Percentiles rank a stretch among this genome's conserved stretches.
Evolutionary conservation across 2,888 invertebrate species (phyloP).

Genomic region (Phrixothrix hirtus): DNA sequence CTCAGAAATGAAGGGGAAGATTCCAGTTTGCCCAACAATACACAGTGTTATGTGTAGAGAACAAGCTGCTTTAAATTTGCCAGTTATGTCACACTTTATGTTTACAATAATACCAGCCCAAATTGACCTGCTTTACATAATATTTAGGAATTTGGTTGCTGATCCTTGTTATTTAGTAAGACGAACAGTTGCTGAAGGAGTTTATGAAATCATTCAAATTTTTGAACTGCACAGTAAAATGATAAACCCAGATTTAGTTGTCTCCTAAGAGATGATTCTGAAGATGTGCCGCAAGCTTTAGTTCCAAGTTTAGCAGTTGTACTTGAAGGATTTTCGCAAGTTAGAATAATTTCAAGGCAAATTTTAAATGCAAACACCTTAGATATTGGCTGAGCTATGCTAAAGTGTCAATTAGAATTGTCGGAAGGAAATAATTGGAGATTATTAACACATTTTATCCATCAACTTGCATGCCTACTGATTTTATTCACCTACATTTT

Average conservation of each 20-base stretch:
- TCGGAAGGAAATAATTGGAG: constrained; percentile 70
- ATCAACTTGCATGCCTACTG: constrained; percentile 66
- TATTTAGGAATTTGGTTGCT: constrained; percentile 61
- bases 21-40: constrained; percentile 42
- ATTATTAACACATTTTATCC: constrained; percentile 63
- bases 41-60: constrained; percentile 60
- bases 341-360: constrained; percentile 51
- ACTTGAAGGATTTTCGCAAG: constrained; percentile 51
- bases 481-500: constrained; percentile 68
- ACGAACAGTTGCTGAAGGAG: constrained; percentile 63
- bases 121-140: constrained; percentile 58
- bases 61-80: constrained; percentile 67
- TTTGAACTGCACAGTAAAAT: constrained; percentile 52
- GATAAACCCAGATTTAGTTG: constrained; percentile 62
- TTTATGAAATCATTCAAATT: constrained; percentile 61
- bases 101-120: constrained; percentile 54
- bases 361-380: constrained; percentile 44
- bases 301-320: constrained; percentile 59
- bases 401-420: constrained; percentile 69
- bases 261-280: constrained; percentile 64
- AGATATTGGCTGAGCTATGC: constrained; percentile 60
- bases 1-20: constrained; percentile 34
- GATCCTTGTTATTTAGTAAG: constrained; percentile 66
- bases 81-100: constrained; percentile 64
- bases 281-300: constrained; percentile 65